Conservation (phyloP, 2,888 invertebrate genomes). For the Lymantria monacha region DNA sequence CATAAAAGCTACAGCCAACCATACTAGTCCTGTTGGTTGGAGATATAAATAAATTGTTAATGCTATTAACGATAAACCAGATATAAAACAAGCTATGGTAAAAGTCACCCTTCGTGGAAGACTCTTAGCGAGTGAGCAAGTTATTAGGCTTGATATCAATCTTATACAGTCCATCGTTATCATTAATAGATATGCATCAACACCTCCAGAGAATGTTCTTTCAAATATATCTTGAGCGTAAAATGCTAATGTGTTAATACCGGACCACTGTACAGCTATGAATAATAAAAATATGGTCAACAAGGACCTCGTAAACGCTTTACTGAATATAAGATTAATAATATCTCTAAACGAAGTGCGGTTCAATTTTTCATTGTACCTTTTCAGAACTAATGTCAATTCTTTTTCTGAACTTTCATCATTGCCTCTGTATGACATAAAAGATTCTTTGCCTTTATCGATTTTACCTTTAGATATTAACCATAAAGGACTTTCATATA, state of each 20-base stretch:
- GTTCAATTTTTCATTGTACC: constrained; percentile 19
- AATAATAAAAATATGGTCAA: constrained; percentile 33
- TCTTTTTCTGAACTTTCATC: constrained; percentile 41
- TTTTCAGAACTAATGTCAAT: constrained; percentile 39
- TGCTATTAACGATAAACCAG: constrained; percentile 29
- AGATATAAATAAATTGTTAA: constrained; percentile 39
- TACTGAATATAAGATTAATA: constrained; percentile 28
- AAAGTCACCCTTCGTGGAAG: constrained; percentile 43
- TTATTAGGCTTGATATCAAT: constrained; percentile 21
- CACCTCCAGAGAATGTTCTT: constrained; percentile 41
- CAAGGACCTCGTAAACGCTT: constrained; percentile 40
- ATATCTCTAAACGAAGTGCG: too few relatives aligned
- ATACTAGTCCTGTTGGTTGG: constrained; percentile 30
- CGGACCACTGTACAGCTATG: constrained; percentile 42
- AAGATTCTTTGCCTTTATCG: constrained; percentile 41
- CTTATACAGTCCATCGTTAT: constrained; percentile 45
- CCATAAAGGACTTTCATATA: constrained; percentile 60
- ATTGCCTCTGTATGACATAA: constrained; percentile 45
- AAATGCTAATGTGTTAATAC: constrained; percentile 47
- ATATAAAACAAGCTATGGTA: constrained; percentile 31
- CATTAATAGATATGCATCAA: constrained; percentile 47
- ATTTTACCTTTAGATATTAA: constrained; percentile 46
- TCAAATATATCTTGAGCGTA: constrained; percentile 48
- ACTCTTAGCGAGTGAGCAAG: constrained; percentile 39
- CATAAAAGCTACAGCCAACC: constrained; percentile 40